Base-by-base conservation (phyloP, 2,113 vertebrate genomes). In the Aphelocoma coerulescens region DNA sequence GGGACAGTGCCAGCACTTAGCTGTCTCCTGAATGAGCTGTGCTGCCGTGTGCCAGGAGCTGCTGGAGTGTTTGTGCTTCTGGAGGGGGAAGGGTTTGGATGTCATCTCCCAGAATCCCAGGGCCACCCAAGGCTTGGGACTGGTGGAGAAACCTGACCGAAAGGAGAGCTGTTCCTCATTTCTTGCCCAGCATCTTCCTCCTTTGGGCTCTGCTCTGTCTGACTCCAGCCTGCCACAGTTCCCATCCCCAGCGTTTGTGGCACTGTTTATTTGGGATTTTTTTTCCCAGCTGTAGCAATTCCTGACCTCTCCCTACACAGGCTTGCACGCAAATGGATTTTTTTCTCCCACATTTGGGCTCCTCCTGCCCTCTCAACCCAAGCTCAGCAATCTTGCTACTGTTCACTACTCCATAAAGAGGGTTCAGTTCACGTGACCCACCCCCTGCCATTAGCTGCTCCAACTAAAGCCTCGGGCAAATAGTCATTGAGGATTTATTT, bases 401-500 rank as follows among this genome's bases (percentile, higher is more conserved):
- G 73, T 95, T 96, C 83, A 24, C 39, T 86, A 12, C 68, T 88
- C 73, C 62, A n/a, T n/a, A 51, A 52, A 5, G 68, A 84, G 63
- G 55, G 55, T 63, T 95, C 83, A 66, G 28, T 54, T 88, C 90
- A 92, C 1, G 14, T 94, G 92, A 92, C 18, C 94, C 6, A 13
- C 26, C 33, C 11, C 7, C 1, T 77, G 73, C 96, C 89, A 96
- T 97, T 96, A 94, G 88, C 95, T 93, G 83, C 93, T 96, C 90
- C 72, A 63, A 46, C 90, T 68, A 94, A 96, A 97, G 95, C 96
- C 93, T 94, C 61, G 1, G 90, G 95, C 95, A 97, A 97, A 96
- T 92, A 96, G 95, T 97, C 96, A 96, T 92, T 54, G 90, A 96
- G 95, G 96, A 96, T 96, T 96, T 96, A 96, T 95, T 96, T 96